phyloP scores from a whole-genome alignment of 2,113 vertebrate species.

The Heterotilapia buettikoferi region DNA sequence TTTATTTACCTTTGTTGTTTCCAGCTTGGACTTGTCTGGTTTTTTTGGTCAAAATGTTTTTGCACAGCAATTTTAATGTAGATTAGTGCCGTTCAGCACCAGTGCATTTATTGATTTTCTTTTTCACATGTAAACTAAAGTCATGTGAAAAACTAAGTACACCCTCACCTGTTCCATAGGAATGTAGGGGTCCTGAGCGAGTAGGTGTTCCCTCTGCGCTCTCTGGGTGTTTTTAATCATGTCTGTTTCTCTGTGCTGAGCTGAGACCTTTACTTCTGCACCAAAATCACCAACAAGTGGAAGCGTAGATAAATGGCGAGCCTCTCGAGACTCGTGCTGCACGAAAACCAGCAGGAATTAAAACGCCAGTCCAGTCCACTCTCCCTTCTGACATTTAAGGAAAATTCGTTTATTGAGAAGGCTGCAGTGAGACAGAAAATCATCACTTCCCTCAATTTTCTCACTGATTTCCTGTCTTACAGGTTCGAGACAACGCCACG shows the following conservation, averaged over 20 bases:
- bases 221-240: neutral
- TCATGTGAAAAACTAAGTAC: neutral
- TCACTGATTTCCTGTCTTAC: constrained; percentile 5
- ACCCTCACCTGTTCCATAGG: neutral
- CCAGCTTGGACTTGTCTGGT: neutral
- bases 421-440: neutral
- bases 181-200: neutral
- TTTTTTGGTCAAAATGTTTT: neutral
- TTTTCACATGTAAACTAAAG: neutral
- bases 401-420: neutral
- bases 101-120: neutral
- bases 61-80: neutral
- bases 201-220: neutral
- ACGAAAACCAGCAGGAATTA: neutral
- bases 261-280: neutral
- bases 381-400: constrained; percentile 7
- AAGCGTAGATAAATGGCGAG: neutral
- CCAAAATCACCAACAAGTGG: neutral
- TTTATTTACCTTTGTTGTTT: neutral
- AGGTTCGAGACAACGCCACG: constrained; percentile 90
- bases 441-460: neutral
- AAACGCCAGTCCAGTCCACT: neutral
- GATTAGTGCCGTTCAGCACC: neutral
- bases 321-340: neutral
- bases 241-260: neutral